phyloP scores from a whole-genome alignment of 2,888 invertebrate genomes.

The Acanthosepion esculentum region DNA sequence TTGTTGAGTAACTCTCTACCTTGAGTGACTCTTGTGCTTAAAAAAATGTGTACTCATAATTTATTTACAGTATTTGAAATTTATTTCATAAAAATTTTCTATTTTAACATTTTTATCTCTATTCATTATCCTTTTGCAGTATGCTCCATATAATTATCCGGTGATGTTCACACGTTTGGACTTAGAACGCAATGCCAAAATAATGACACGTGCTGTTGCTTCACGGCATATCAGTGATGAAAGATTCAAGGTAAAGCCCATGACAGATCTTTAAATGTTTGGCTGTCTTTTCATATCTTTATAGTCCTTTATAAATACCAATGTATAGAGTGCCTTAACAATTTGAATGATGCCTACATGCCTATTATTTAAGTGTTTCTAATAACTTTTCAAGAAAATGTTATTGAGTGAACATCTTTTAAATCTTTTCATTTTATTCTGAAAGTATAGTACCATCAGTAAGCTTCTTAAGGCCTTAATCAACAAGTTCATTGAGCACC shows the following conservation, averaged over 20 bases:
- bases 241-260: constrained; percentile 53
- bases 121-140: constrained; percentile 41
- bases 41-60: too few relatives aligned
- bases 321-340: background rate
- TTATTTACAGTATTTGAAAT: too few relatives aligned
- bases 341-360: too few relatives aligned
- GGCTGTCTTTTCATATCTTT: background rate
- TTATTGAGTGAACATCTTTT: too few relatives aligned
- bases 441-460: too few relatives aligned
- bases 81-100: background rate
- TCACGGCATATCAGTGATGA: constrained; percentile 53
- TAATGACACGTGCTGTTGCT: constrained; percentile 69
- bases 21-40: too few relatives aligned
- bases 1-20: too few relatives aligned
- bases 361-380: too few relatives aligned
- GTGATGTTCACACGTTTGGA: constrained; percentile 74
- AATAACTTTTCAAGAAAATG: too few relatives aligned
- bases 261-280: background rate
- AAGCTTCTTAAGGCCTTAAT: too few relatives aligned
- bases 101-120: background rate
- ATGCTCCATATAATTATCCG: constrained; percentile 62
- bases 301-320: background rate
- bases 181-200: constrained; percentile 73
- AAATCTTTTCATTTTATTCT: too few relatives aligned
- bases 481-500: too few relatives aligned